These are phyloP conservation scores for Callorhinus ursinus DNA, from an alignment of 2,113 vertebrate genomes.

Conservation along the genomic window DNA sequence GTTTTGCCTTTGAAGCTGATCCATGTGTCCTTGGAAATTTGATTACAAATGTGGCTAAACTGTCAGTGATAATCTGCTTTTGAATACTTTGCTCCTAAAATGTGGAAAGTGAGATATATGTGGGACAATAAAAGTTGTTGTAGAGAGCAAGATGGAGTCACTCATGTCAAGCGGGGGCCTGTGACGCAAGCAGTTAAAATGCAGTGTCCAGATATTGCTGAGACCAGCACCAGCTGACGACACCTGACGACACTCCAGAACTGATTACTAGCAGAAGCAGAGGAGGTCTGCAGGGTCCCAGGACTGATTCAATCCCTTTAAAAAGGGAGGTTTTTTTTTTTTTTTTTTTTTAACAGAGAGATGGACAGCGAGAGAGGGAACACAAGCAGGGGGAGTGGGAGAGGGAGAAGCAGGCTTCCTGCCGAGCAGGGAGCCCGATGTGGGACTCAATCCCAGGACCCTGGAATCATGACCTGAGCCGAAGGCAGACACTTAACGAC, in stretches of 20 bases:
- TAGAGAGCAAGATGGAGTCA: neutral
- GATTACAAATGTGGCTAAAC: slow-evolving; percentile 2
- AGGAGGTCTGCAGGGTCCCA: neutral
- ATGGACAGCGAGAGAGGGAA: too few species aligned
- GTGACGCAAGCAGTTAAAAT: neutral
- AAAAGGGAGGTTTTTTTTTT: neutral
- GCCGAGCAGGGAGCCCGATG: too few species aligned
- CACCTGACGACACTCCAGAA: neutral
- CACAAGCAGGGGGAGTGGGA: too few species aligned
- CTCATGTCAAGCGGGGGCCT: neutral
- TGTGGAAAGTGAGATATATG: neutral
- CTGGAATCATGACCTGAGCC: too few species aligned
- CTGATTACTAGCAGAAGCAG: neutral
- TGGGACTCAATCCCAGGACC: too few species aligned
- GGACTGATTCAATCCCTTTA: neutral
- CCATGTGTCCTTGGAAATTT: slow-evolving; percentile 55
- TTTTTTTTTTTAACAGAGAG: too few species aligned
- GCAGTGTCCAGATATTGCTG: neutral
- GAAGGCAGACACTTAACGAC: too few species aligned
- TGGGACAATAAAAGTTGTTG: neutral
- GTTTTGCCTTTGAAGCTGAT: slow-evolving; percentile 55
- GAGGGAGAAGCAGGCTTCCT: too few species aligned
- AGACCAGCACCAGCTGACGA: neutral
- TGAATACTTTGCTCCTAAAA: neutral
- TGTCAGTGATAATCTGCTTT: neutral